Percentiles rank a stretch among this genome's conserved stretches.
Evolutionary conservation across 2,888 invertebrate species (phyloP).

Genomic region (Coenonympha glycerion): DNA sequence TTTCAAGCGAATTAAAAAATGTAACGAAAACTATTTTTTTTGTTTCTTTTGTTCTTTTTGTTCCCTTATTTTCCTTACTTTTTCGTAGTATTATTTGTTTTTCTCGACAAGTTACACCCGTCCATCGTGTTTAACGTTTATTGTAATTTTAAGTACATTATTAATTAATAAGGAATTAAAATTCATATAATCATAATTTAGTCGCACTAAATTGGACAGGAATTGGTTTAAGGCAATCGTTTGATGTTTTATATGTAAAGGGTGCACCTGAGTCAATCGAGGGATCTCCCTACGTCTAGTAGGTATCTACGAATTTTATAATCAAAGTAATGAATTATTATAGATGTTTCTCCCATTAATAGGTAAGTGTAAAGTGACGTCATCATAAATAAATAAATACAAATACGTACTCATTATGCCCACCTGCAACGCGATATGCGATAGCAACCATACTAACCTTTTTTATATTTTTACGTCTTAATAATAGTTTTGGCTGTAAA

Average conservation of each 20-base stretch:
- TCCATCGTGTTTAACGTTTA: slow-evolving; percentile 73
- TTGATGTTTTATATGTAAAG: slow-evolving; percentile 66
- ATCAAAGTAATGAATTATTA: slow-evolving; percentile 37
- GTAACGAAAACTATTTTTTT: slow-evolving; percentile 70
- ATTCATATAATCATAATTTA: slow-evolving; percentile 56
- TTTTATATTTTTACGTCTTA: too few species aligned
- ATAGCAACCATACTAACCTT: background rate
- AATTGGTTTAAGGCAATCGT: slow-evolving; percentile 56
- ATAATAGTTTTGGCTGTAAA: too few species aligned
- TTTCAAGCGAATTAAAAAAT: slow-evolving; percentile 76
- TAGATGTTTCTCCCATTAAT: slow-evolving; percentile 52
- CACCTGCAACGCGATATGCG: background rate
- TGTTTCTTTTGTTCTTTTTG: slow-evolving; percentile 62
- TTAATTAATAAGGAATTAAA: slow-evolving; percentile 69
- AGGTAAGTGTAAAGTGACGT: slow-evolving; percentile 46
- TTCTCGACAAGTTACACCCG: slow-evolving; percentile 73
- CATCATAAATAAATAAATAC: background rate
- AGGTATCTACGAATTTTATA: slow-evolving; percentile 27
- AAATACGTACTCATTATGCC: too few species aligned
- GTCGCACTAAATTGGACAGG: slow-evolving; percentile 64
- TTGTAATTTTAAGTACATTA: slow-evolving; percentile 68
- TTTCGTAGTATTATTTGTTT: slow-evolving; percentile 39
- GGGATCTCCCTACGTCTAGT: slow-evolving; percentile 20
- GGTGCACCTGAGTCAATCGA: slow-evolving; percentile 45
- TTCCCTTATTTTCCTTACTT: slow-evolving; percentile 40